Conservation (phyloP, 2,797 vertebrate species). For the Taeniopygia guttata region DNA sequence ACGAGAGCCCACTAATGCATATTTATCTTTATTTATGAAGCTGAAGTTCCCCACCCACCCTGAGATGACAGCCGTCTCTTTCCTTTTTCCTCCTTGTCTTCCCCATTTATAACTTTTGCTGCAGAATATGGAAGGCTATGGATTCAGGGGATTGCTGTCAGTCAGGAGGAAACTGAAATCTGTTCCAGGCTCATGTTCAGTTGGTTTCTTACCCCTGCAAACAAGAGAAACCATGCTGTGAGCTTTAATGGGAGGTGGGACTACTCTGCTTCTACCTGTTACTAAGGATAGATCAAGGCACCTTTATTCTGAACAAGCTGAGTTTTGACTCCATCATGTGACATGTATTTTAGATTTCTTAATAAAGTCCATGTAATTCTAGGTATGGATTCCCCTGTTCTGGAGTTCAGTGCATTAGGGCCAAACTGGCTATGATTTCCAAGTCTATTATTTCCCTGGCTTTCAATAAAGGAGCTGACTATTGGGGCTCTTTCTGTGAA, state of each 20-base stretch:
- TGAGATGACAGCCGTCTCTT: not conserved
- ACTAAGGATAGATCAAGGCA: not conserved
- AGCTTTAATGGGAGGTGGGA: not conserved
- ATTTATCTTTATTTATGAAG: not conserved
- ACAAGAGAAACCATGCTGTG: slow-evolving; percentile 12
- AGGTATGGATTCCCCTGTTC: not conserved
- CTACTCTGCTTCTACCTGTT: not conserved
- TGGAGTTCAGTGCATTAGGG: not conserved
- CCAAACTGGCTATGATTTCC: not conserved
- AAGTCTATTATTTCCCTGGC: not conserved
- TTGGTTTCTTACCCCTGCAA: slow-evolving; percentile 77
- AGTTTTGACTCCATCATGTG: not conserved
- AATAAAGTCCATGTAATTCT: not conserved
- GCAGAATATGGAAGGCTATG: slow-evolving; percentile 18
- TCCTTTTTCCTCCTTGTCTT: not conserved
- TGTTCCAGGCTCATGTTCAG: slow-evolving; percentile 80
- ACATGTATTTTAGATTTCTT: not conserved
- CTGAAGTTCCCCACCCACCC: not conserved
- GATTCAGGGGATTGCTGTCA: slow-evolving; percentile 2
- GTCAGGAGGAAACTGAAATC: slow-evolving; percentile 85
- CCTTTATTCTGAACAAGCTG: not conserved
- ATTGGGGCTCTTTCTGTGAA: not conserved
- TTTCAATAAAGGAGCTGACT: not conserved
- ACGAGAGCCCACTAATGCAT: not conserved
- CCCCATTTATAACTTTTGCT: not conserved